Evolutionary conservation across 2,888 invertebrate species (phyloP), one percentile per base, ranked within the genome.

Genomic region (Ophion ellenae): DNA sequence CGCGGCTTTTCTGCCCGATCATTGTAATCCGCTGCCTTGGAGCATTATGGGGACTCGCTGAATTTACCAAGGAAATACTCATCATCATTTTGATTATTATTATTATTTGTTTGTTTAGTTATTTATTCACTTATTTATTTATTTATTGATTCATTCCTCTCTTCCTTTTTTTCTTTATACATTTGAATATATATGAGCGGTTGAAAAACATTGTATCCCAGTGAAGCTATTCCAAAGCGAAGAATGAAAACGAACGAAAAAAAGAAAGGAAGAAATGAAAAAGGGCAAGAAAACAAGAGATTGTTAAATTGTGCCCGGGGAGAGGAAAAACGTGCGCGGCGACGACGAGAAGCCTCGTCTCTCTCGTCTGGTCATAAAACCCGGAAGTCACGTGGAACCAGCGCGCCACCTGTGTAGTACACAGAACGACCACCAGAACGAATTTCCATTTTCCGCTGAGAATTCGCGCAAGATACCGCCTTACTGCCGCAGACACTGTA

Each of bases 1-100:
- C 47, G 64, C 64, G 75, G 36, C 66, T 77, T 82, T 87, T 88
- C 69, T 86, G 88, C 88, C 69, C 57, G 83, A 84, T 88, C 88
- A 88, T 86, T 86, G 87, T 87, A 75, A 73, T 84, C 40, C 59
- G 63, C 71, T 76, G 70, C 66, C 70, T 40, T 6, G 47, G 70
- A 45, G 57, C 24, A 14, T 70, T 63, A 57, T 40, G 69, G 64
- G 14, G 61, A 1, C 14, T 14, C 61, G 10, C 45, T 69, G 14
- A 2, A 36, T 61, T 24, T 45, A 14, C 74, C 74, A 6, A 20
- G 36, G 7, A 36, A 61, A 61, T 59, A 63, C 73, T 40, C 36
- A 32, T 10, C 70, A 36, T 4, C 36, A 47, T 47, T 14, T 11
- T 14, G 10, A 47, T 47, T 11, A 47, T 47, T 14, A 47, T 47